These are phyloP conservation scores for Choristoneura rosaceana DNA, from an alignment of 2,888 invertebrate genomes.

Conservation along the genomic window DNA sequence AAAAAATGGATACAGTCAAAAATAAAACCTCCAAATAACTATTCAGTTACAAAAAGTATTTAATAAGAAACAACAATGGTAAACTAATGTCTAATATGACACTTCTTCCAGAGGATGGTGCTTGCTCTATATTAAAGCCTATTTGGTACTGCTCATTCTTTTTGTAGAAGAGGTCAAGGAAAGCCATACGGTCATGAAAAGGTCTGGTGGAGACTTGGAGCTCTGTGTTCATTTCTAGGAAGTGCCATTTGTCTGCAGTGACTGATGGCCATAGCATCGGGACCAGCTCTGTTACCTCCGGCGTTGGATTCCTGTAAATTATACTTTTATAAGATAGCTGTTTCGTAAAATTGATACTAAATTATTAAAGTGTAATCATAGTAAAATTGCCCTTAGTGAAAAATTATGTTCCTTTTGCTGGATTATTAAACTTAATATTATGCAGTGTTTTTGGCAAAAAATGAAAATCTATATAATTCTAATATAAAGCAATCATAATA, in stretches of 20 bases:
- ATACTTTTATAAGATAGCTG: no score
- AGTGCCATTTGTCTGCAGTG: constrained; percentile 49
- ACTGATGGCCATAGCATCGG: constrained; percentile 62
- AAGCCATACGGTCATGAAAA: constrained; percentile 54
- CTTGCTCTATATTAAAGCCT: background rate
- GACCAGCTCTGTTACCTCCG: constrained; percentile 55
- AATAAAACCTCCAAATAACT: no score
- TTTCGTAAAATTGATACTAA: no score
- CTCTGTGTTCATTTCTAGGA: constrained; percentile 54
- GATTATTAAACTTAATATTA: no score
- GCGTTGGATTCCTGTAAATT: constrained; percentile 49
- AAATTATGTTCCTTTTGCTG: no score
- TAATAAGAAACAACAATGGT: background rate
- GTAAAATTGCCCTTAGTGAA: no score
- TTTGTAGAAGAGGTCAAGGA: constrained; percentile 62
- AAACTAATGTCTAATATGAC: constrained; percentile 12
- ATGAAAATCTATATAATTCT: no score
- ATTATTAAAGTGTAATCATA: no score
- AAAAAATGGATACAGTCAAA: no score
- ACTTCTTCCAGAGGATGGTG: constrained; percentile 11
- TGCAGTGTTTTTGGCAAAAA: no score
- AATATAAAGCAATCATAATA: no score
- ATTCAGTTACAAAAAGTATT: background rate
- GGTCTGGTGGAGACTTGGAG: constrained; percentile 50
- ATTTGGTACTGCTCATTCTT: constrained; percentile 47